A percentile compares a stretch with the other conserved stretches of the same genome.
Evolutionary conservation across 2,113 vertebrate genomes (phyloP).

Genomic region (Anarhynchus alexandrinus): DNA sequence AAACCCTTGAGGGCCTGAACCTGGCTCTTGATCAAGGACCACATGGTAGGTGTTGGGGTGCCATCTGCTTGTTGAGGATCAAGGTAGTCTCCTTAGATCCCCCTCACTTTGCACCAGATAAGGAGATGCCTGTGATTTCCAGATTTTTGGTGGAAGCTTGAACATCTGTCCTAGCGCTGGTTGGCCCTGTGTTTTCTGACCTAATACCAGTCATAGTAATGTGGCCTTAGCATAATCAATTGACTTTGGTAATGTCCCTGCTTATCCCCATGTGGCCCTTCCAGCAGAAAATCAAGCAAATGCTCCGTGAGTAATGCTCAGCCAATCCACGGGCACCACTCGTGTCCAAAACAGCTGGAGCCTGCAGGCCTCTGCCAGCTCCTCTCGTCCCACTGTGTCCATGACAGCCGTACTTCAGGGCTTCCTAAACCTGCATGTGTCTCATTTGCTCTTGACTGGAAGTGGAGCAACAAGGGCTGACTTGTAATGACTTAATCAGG

Average conservation of each 20-base stretch:
- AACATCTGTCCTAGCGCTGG: not conserved
- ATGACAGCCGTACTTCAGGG: not conserved
- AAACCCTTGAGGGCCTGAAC: not conserved
- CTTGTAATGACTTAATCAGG: conserved; percentile 31
- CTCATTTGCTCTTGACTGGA: not conserved
- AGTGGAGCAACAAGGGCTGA: conserved; percentile 19
- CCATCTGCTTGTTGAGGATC: not conserved
- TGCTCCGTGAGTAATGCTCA: not conserved
- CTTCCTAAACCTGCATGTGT: not conserved
- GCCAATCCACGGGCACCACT: not conserved
- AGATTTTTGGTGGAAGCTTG: not conserved
- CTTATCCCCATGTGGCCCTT: not conserved
- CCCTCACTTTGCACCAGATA: not conserved
- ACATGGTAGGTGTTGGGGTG: not conserved
- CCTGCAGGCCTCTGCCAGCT: not conserved
- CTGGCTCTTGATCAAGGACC: not conserved
- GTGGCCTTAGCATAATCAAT: not conserved
- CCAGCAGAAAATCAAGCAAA: not conserved
- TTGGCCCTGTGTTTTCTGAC: not conserved
- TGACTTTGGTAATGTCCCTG: not conserved
- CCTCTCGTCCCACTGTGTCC: not conserved
- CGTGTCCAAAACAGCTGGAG: not conserved
- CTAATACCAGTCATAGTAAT: not conserved
- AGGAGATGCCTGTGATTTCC: not conserved
- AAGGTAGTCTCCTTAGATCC: not conserved